phyloP scores from a whole-genome alignment of 2,113 vertebrate genomes.

The Hippoglossus stenolepis region DNA sequence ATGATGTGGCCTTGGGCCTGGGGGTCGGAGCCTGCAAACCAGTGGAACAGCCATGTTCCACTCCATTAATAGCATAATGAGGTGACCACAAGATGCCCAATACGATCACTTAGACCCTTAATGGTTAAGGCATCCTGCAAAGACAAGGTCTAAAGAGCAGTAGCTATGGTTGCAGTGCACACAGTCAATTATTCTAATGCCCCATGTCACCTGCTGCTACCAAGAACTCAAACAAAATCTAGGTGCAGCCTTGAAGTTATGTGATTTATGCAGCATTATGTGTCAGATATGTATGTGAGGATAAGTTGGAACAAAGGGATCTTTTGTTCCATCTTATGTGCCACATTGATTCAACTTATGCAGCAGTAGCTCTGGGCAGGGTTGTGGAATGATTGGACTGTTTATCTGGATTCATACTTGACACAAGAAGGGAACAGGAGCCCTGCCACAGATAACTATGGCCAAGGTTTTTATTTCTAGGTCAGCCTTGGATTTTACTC shows the following conservation, averaged over 20 bases:
- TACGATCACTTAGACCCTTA: conserved; percentile 58
- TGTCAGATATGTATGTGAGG: too few relatives aligned
- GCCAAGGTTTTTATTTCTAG: too few relatives aligned
- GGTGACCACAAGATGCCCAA: conserved; percentile 49
- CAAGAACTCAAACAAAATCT: not conserved
- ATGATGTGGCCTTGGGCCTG: conserved; percentile 25
- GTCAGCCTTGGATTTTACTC: too few relatives aligned
- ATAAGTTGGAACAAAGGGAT: too few relatives aligned
- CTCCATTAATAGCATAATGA: conserved; percentile 78
- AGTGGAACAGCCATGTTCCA: conserved; percentile 60
- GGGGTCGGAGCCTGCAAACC: conserved; percentile 18
- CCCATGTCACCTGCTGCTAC: conserved; percentile 9
- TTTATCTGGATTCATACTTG: too few relatives aligned
- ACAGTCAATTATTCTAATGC: conserved; percentile 15
- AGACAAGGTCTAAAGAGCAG: conserved; percentile 56
- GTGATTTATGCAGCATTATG: not conserved
- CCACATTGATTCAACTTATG: too few relatives aligned
- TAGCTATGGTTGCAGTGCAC: conserved; percentile 34
- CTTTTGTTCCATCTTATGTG: too few relatives aligned
- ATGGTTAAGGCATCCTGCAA: conserved; percentile 38
- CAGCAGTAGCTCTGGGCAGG: too few relatives aligned
- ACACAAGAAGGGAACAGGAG: too few relatives aligned
- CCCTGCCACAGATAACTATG: too few relatives aligned
- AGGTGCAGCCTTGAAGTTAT: not conserved
- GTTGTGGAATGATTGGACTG: too few relatives aligned